Evolutionary conservation across 1,140 invertebrate species (phyloP), one percentile per base, ranked within the genome.

Genomic region (Homarus americanus): DNA sequence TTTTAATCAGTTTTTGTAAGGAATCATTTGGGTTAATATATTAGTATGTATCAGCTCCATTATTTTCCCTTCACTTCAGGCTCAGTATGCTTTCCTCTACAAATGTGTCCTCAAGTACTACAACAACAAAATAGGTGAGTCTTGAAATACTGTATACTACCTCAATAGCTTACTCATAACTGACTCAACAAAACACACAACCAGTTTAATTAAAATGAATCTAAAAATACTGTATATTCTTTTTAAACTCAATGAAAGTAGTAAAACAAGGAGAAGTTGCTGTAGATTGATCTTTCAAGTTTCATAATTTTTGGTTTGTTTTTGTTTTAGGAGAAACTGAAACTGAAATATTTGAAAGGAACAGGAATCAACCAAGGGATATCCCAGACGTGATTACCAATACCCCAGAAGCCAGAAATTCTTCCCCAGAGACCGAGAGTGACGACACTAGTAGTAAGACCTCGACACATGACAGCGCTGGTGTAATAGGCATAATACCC

Each of bases 41-140:
- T n/a, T n/a, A n/a, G n/a, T n/a, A n/a, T n/a, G n/a, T n/a, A n/a
- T n/a, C n/a, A n/a, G n/a, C n/a, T n/a, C n/a, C n/a, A n/a, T n/a
- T n/a, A n/a, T n/a, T 82, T 17, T 10, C 53, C 32, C 17, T 32
- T 40, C 49, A 7, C 44, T 40, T 34, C 83, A 86, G 83, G 69
- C 40, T 24, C 83, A 86, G 83, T 86, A 86, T 32, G 36, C 66
- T 72, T 86, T 86, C 72, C 69, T 86, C 7, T 86, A 86, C 83
- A 75, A 86, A 44, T 86, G 83, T 86, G 72, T 86, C 9, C 72
- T 86, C 1, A 44, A 86, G 40, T 53, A 86, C 44, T 53, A 86
- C 83, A 38, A 76, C 34, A 41, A 86, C 44, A 1, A 32, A 12
- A 75, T 0, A 86, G 83, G 83, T 86, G 40, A 86, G 72, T 53